Evolutionary conservation across 2,888 invertebrate species (phyloP), one percentile per base, ranked within the genome.

Genomic region (Fragum fragum): DNA sequence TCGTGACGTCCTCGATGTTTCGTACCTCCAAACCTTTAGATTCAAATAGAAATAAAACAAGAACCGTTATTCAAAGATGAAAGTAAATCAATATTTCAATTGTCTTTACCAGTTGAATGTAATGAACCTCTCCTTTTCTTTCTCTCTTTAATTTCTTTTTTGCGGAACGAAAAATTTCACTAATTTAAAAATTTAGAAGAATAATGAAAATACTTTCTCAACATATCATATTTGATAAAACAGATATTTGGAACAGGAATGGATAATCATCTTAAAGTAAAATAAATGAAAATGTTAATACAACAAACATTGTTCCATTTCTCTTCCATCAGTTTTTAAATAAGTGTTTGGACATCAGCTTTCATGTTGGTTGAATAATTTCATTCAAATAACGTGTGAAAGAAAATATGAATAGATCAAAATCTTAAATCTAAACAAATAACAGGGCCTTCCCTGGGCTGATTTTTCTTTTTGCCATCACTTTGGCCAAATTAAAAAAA

Each of bases 21-120:
- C 36, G 66, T n/a, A 26, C 42, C 66, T 66, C 66, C 39, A 42
- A 61, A 66, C 66, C 66, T 66, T 66, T 42, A 66, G 66, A 66
- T 39, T 66, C 42, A 66, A 66, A 66, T 66, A 66, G 66, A 66
- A 66, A 66, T 42, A 66, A 66, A 66, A 66, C 66, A 66, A 66
- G 23, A 42, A 39, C 14, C 23, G 26, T 66, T 66, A 66, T 36
- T 66, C 11, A 36, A 36, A 36, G 66, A 23, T 42, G 36, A 42
- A 66, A 32, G 7, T 23, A 66, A 6, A 42, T 66, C 32, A 29
- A 61, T 61, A 66, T 42, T 7, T 42, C 23, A 36, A 42, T 2
- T 36, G 21, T 26, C 61, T 18, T 9, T 29, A 61, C n/a, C n/a
- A 32, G 23, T 28, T 66, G 66, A 66, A 66, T 42, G 42, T 42